Base-by-base conservation (phyloP, 2,888 invertebrate genomes). In the Phengaris arion region DNA sequence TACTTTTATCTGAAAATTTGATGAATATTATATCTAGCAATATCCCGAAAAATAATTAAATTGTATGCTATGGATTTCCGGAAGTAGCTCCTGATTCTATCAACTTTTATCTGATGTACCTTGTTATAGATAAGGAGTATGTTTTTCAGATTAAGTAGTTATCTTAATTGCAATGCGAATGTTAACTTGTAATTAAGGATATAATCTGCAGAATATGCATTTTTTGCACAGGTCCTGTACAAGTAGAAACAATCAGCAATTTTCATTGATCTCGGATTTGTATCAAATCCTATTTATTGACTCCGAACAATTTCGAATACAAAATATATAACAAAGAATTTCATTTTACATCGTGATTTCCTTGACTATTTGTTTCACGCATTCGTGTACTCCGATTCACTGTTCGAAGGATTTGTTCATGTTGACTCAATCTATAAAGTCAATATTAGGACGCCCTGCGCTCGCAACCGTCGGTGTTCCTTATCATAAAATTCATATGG, bases 351-450 rank as follows among this genome's bases (percentile, higher is more conserved):
- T 2, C 10, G 48, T 51, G 48, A 70, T 70, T 70, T 46, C 70
- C 70, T 51, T 22, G 51, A 70, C 51, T 70, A 22, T 70, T 70
- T 51, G 69, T 22, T 51, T 51, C 48, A 12, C 70, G 46, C 15
- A 70, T 51, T 70, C 70, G 48, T 48, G 45, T 70, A 70, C 51
- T 46, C 15, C 69, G 69, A 54, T 72, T 72, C 72, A 35, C 72
- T 69, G 48, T 69, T 72, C 54, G 72, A 51, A 22, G 72, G 72
- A 22, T 72, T 72, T 52, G 35, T 22, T 6, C 54, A 10, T 72
- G 72, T 72, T 72, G 54, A 72, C 52, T 72, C 72, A 72, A 72
- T 72, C 52, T 72, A 72, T 72, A 51, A 54, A 72, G 72, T 72
- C 51, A 72, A 72, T 52, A 72, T 72, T 72, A 69, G 15, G 9